Conservation (phyloP, 1,140 invertebrate genomes). For the Holcopasites calliopsidis region DNA sequence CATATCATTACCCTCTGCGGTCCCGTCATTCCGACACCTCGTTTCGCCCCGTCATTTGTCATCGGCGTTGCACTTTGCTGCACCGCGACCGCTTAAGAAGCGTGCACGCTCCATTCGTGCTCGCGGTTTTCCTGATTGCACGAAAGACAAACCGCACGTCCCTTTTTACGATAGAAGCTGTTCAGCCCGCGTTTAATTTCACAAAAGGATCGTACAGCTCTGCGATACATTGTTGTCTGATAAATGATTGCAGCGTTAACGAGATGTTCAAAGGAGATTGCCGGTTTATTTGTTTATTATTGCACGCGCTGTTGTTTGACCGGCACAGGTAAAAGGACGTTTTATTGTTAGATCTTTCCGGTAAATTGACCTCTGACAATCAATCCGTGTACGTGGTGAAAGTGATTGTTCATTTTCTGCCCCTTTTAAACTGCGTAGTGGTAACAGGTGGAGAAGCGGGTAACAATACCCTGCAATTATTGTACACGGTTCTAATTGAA, state of each 20-base stretch:
- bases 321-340: conserved; percentile 1
- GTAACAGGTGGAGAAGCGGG: neutral
- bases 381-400: conserved; percentile 14
- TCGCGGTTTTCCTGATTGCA: conserved; percentile 48
- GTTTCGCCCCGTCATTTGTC: conserved; percentile 76
- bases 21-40: conserved; percentile 76
- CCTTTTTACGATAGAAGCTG: neutral
- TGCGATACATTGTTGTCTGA: too few relatives aligned
- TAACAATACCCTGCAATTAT: too few relatives aligned
- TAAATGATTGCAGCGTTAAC: neutral
- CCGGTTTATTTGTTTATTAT: too few relatives aligned
- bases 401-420: conserved; percentile 1
- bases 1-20: conserved; percentile 79
- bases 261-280: neutral
- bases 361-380: conserved; percentile 8
- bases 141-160: conserved; percentile 41
- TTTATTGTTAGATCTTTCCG: neutral
- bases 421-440: neutral
- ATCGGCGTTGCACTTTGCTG: conserved; percentile 66
- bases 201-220: too few relatives aligned
- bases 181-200: neutral
- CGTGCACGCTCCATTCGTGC: conserved; percentile 39
- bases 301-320: neutral
- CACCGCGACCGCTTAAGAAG: conserved; percentile 57
- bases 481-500: too few relatives aligned